phyloP scores from a whole-genome alignment of 2,113 vertebrate species.

The Anarrhichthys ocellatus region DNA sequence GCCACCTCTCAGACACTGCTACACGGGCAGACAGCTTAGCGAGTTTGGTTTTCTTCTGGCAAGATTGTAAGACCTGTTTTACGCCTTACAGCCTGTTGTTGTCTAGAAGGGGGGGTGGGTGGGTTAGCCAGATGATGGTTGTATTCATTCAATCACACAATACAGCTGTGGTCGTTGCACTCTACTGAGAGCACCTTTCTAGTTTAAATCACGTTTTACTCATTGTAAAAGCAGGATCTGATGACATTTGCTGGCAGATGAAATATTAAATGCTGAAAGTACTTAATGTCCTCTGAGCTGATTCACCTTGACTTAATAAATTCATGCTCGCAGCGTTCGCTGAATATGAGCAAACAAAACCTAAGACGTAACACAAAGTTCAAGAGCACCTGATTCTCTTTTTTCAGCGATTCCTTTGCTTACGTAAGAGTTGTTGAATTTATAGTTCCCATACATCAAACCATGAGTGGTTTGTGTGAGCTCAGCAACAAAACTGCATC shows the following conservation, averaged over 20 bases:
- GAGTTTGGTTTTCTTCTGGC: too few species aligned
- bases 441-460: neutral
- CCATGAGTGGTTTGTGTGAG: neutral
- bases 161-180: too few species aligned
- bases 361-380: slow-evolving; percentile 3
- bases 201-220: neutral
- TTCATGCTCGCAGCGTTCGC: neutral
- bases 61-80: too few species aligned
- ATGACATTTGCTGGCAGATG: slow-evolving; percentile 23
- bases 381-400: neutral
- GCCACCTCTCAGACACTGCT: too few species aligned
- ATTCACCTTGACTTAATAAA: neutral
- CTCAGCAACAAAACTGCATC: neutral
- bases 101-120: too few species aligned
- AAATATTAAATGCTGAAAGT: slow-evolving; percentile 4
- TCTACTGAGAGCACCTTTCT: too few species aligned
- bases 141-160: too few species aligned
- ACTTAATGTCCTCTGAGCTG: neutral
- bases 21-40: too few species aligned
- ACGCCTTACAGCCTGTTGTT: too few species aligned
- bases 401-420: neutral
- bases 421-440: neutral
- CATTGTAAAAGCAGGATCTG: neutral
- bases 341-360: slow-evolving; percentile 9
- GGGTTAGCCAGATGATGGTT: too few species aligned